Conservation (phyloP, 1,140 invertebrate species). For the Formica selysi region DNA sequence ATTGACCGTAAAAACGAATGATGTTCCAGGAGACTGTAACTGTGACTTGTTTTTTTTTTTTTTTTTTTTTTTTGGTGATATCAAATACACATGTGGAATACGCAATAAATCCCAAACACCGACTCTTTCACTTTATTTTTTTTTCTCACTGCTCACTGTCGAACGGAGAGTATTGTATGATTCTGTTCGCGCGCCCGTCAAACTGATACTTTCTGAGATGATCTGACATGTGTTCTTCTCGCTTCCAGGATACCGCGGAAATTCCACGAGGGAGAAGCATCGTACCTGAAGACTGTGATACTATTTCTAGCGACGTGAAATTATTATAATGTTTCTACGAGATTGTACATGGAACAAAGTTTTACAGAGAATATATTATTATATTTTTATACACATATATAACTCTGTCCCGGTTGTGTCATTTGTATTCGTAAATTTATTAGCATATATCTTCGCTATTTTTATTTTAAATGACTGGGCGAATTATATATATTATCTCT, state of each 20-base stretch:
- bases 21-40: conserved; percentile 82
- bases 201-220: neutral
- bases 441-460: too few relatives aligned
- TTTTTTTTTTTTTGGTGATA: conserved; percentile 67
- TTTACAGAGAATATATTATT: conserved; percentile 69
- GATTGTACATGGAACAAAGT: conserved; percentile 62
- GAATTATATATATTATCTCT: too few relatives aligned
- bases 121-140: conserved; percentile 75
- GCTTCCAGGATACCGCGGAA: conserved; percentile 81
- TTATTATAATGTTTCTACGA: conserved; percentile 68
- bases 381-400: conserved; percentile 45
- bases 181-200: neutral
- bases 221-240: conserved; percentile 73
- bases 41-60: conserved; percentile 76
- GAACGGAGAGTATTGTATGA: conserved; percentile 60
- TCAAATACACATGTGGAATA: conserved; percentile 82
- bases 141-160: conserved; percentile 60
- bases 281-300: conserved; percentile 86
- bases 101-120: conserved; percentile 73
- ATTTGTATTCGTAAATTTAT: neutral
- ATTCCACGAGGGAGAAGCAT: conserved; percentile 70
- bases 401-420: neutral
- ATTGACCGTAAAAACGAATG: conserved; percentile 77
- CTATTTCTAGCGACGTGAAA: conserved; percentile 66
- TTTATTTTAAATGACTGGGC: neutral